Percentiles rank a stretch among this genome's conserved stretches.
phyloP scores from a whole-genome alignment of 2,113 vertebrate species.

The Barbus barbus region DNA sequence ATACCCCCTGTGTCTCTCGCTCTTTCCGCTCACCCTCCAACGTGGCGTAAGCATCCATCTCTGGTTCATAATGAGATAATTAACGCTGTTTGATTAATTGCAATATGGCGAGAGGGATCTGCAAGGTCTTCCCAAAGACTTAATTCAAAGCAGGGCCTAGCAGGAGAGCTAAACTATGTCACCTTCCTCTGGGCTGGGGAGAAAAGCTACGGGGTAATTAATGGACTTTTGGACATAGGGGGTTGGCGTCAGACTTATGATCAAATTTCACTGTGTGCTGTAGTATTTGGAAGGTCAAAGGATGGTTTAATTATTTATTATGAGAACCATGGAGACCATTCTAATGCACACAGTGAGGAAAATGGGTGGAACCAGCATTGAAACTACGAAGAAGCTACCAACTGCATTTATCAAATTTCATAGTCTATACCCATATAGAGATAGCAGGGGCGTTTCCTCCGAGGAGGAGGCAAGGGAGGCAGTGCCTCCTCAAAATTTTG shows the following conservation, averaged over 20 bases:
- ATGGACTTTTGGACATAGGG: slow-evolving; percentile 37
- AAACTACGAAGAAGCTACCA: not conserved
- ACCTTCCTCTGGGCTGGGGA: slow-evolving; percentile 55
- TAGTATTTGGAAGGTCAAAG: slow-evolving; percentile 33
- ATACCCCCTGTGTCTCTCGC: not conserved
- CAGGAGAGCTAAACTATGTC: slow-evolving; percentile 60
- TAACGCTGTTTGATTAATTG: slow-evolving; percentile 70
- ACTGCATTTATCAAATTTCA: not conserved
- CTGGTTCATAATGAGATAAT: slow-evolving; percentile 68
- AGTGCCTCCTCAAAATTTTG: too few relatives aligned
- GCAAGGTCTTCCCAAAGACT: slow-evolving; percentile 62
- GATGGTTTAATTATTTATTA: slow-evolving; percentile 40
- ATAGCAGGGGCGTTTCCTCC: too few relatives aligned
- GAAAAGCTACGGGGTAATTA: slow-evolving; percentile 29
- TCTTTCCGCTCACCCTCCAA: slow-evolving; percentile 46
- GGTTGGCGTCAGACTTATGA: slow-evolving; percentile 37
- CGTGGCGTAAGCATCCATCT: slow-evolving; percentile 54
- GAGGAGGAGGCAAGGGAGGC: too few relatives aligned
- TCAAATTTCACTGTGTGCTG: slow-evolving; percentile 30
- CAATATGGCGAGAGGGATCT: slow-evolving; percentile 62
- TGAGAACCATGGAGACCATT: not conserved
- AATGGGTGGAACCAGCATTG: not conserved
- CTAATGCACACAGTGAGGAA: not conserved
- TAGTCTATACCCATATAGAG: too few relatives aligned
- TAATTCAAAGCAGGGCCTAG: slow-evolving; percentile 62